A percentile compares a stretch with the other conserved stretches of the same genome.
Conservation (phyloP, 1,140 invertebrate species). For the Hycleus cichorii region DNA sequence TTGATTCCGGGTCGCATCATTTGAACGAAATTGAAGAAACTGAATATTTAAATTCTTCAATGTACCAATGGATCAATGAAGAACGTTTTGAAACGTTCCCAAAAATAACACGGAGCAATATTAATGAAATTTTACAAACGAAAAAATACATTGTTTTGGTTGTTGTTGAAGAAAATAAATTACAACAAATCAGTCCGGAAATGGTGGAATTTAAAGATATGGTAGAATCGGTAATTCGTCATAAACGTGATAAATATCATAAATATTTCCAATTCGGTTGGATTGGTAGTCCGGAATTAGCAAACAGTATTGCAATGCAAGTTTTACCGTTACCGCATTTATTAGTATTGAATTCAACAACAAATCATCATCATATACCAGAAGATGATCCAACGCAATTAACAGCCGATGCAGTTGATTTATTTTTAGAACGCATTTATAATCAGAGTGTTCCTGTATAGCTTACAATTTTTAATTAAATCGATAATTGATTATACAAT, state of each 20-base stretch:
- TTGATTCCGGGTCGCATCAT: constrained; percentile 17
- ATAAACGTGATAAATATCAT: constrained; percentile 70
- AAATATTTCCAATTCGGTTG: constrained; percentile 88
- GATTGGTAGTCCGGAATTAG: constrained; percentile 76
- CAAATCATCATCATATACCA: constrained; percentile 83
- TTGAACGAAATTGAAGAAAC: constrained; percentile 11
- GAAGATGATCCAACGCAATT: constrained; percentile 73
- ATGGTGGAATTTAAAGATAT: constrained; percentile 80
- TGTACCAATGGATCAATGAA: constrained; percentile 80
- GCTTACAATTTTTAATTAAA: constrained; percentile 13
- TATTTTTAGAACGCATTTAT: constrained; percentile 68
- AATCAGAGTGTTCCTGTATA: constrained; percentile 65
- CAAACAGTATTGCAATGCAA: constrained; percentile 86
- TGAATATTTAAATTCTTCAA: constrained; percentile 54
- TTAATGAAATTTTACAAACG: constrained; percentile 75
- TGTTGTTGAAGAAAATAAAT: constrained; percentile 80
- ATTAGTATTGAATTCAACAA: constrained; percentile 82
- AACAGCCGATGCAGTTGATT: constrained; percentile 68
- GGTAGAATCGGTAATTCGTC: constrained; percentile 73
- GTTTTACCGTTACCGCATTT: constrained; percentile 75
- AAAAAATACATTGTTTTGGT: constrained; percentile 80
- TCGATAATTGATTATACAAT: not conserved
- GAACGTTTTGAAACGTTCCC: constrained; percentile 88
- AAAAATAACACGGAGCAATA: constrained; percentile 75
- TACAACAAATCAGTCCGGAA: constrained; percentile 69